Evolutionary conservation across 2,888 invertebrate genomes (phyloP), one percentile per base, ranked within the genome.

Genomic region (Hypsopygia costalis): DNA sequence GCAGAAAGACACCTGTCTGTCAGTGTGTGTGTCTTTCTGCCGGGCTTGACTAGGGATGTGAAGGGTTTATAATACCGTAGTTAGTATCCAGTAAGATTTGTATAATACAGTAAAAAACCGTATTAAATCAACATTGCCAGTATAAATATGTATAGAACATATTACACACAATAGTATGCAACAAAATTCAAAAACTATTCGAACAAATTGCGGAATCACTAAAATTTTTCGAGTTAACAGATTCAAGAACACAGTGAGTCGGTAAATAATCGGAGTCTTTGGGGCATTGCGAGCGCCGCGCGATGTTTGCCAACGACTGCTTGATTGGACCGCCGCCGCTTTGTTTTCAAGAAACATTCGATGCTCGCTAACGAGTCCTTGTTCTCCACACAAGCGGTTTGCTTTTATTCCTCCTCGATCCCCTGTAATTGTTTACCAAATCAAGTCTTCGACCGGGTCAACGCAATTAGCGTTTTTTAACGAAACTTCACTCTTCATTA

Each of bases 301-400:
- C 40, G 44, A 38, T 56, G 49, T 67, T 69, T 66, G 49, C 60
- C 43, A 52, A 51, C 51, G 54, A 59, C 67, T 55, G 60, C 60
- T 65, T 68, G 66, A 74, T 72, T 69, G 67, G 53, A 58, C 52
- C 55, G 20, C 7, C 32, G 46, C 47, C 48, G 57, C 49, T 71
- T 76, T 70, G 64, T 74, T 78, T 68, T 58, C 58, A 64, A 70
- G 60, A 58, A 72, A 65, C 60, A 58, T 62, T 70, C 65, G 62
- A 63, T 66, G 52, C 16, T 16, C 16, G 48, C 67, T 74, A 75
- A 76, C 72, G 69, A 79, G 63, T 46, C 41, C 55, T 58, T 59
- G 64, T 70, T 67, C 46, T 33, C 52, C 50, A 50, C 32, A 43
- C 37, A 35, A 49, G 44, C 55, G 3, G 25, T 59, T 37, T 30